These are phyloP conservation scores for Nemotelus nigrinus DNA, from an alignment of 2,888 invertebrate genomes.

Conservation along the genomic window DNA sequence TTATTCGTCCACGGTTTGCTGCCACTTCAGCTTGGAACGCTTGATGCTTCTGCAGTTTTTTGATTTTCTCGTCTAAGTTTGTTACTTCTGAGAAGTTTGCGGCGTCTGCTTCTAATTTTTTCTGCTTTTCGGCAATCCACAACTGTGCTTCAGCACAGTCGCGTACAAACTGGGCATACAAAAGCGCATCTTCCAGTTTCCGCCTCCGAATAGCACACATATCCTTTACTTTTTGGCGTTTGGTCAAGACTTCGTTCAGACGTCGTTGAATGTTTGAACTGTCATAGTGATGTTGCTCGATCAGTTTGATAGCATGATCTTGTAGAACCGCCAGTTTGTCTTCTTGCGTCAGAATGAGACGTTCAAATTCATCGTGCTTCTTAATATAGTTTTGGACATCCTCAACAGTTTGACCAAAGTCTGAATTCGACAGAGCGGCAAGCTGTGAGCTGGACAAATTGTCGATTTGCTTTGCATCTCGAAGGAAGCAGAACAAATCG, in stretches of 20 bases:
- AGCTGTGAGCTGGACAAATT: conserved; percentile 90
- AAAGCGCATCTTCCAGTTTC: conserved; percentile 78
- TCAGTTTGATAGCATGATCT: conserved; percentile 85
- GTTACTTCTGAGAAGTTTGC: conserved; percentile 74
- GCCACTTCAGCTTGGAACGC: conserved; percentile 92
- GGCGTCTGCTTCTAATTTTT: conserved; percentile 84
- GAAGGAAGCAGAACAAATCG: conserved; percentile 91
- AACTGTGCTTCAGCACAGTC: conserved; percentile 90
- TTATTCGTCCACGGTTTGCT: conserved; percentile 86
- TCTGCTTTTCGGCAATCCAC: conserved; percentile 93
- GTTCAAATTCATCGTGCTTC: conserved; percentile 95
- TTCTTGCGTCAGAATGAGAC: conserved; percentile 84
- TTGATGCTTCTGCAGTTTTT: conserved; percentile 92
- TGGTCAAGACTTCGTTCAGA: conserved; percentile 77
- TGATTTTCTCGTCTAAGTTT: conserved; percentile 93
- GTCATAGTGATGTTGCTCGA: conserved; percentile 92
- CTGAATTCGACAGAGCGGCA: conserved; percentile 75
- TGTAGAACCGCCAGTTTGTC: conserved; percentile 85
- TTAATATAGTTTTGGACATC: conserved; percentile 90
- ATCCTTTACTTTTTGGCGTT: conserved; percentile 73
- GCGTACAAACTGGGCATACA: conserved; percentile 90
- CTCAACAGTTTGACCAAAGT: conserved; percentile 83
- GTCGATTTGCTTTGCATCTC: conserved; percentile 93
- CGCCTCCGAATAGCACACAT: conserved; percentile 74
- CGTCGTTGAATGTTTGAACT: conserved; percentile 80